A percentile compares a stretch with the other conserved stretches of the same genome.
Conservation (phyloP, 2,888 invertebrate genomes). For the Ophion obscuratus region DNA sequence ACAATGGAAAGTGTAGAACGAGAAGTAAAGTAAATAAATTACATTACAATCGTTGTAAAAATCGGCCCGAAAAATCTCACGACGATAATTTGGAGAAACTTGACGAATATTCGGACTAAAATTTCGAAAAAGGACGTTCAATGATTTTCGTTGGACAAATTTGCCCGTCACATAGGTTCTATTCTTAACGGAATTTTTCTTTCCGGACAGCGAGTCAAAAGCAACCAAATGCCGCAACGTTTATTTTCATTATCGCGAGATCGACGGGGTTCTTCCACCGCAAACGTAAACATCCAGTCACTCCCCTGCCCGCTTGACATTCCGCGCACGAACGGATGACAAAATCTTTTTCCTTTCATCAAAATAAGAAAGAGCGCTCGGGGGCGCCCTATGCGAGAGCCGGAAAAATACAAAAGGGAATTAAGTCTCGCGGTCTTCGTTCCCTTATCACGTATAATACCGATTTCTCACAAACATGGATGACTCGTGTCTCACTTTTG, state of each 20-base stretch:
- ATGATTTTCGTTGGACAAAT: too few species aligned
- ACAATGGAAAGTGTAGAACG: too few species aligned
- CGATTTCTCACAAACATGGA: slow-evolving; percentile 41
- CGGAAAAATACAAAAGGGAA: slow-evolving; percentile 6
- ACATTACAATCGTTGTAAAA: too few species aligned
- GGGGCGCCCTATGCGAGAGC: background rate
- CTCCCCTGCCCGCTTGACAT: background rate
- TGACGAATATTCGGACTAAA: too few species aligned
- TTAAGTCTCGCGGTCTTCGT: slow-evolving; percentile 35
- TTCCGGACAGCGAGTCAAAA: too few species aligned
- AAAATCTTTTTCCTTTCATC: slow-evolving; percentile 22
- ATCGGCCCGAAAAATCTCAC: too few species aligned
- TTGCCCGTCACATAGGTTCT: too few species aligned
- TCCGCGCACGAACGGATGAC: background rate
- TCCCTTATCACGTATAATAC: slow-evolving; percentile 44
- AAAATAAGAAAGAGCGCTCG: background rate
- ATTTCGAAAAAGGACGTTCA: too few species aligned
- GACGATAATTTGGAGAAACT: too few species aligned
- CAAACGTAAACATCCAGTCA: background rate
- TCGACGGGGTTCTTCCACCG: background rate
- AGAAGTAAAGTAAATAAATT: too few species aligned
- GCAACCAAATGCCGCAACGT: too few species aligned
- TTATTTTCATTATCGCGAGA: background rate
- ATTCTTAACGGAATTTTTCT: too few species aligned
- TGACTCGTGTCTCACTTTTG: slow-evolving; percentile 13